Conservation (phyloP, 2,797 vertebrate species). For the Momotus momota region DNA sequence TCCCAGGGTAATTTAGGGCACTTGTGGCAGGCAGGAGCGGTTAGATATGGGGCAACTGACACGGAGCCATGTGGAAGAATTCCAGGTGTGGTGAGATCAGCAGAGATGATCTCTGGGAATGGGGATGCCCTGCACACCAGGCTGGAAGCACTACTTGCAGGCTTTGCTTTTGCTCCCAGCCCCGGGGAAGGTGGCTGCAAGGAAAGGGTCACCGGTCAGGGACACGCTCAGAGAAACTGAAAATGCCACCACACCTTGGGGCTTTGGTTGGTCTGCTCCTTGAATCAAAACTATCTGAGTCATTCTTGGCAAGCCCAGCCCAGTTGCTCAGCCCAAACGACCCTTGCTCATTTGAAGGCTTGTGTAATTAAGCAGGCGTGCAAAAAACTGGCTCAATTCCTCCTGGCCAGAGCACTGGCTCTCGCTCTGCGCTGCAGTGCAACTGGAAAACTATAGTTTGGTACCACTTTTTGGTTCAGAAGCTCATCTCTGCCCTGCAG, state of each 20-base stretch:
- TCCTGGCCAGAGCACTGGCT: background rate
- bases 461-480: background rate
- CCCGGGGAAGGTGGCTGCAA: background rate
- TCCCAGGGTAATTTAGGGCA: background rate
- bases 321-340: background rate
- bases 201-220: background rate
- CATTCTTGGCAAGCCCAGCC: constrained; percentile 1
- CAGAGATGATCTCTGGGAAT: background rate
- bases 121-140: background rate
- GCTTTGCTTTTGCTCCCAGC: background rate
- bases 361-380: constrained; percentile 7
- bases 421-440: background rate
- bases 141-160: background rate
- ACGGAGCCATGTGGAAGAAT: background rate
- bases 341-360: background rate
- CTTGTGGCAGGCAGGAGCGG: background rate
- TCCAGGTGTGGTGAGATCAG: background rate
- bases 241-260: background rate
- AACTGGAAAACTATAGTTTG: background rate
- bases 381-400: background rate
- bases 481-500: background rate
- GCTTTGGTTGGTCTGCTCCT: background rate
- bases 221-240: background rate
- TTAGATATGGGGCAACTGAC: background rate
- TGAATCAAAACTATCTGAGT: background rate